Percentiles rank a stretch among this genome's conserved stretches.
phyloP scores from a whole-genome alignment of 92 coral and sea anemone species.

The Phenganax marumi region DNA sequence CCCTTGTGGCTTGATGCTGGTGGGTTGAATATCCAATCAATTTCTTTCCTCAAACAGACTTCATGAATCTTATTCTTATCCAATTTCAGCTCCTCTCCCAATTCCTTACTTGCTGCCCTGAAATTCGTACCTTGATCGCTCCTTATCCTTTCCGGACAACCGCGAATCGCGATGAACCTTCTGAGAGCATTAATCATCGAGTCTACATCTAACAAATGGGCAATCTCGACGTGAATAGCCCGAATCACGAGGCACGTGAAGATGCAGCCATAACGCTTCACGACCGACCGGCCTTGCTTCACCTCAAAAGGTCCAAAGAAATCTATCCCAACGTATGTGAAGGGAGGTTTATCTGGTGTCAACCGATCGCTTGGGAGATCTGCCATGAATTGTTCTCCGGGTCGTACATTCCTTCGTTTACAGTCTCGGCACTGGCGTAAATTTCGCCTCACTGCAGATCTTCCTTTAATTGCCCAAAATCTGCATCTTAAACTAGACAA shows the following conservation, averaged over 20 bases:
- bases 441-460: background rate
- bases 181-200: too few relatives aligned
- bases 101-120: too few relatives aligned
- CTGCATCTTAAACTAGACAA: background rate
- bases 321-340: conserved; percentile 48
- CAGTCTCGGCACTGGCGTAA: background rate
- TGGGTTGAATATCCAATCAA: too few relatives aligned
- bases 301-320: conserved; percentile 53
- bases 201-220: too few relatives aligned
- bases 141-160: too few relatives aligned
- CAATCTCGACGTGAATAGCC: conserved; percentile 50
- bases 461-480: background rate
- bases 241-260: conserved; percentile 53
- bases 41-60: too few relatives aligned
- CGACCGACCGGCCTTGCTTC: conserved; percentile 51
- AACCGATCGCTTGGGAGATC: conserved; percentile 48
- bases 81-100: too few relatives aligned
- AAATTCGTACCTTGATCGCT: too few relatives aligned
- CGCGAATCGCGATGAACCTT: too few relatives aligned
- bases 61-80: too few relatives aligned
- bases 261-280: conserved; percentile 55
- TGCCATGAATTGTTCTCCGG: conserved; percentile 52
- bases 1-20: too few relatives aligned
- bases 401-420: conserved; percentile 16
- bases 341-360: too few relatives aligned